Evolutionary conservation across 2,797 vertebrate genomes (phyloP), one percentile per base, ranked within the genome.

Genomic region (Oreonectes daqikongensis): DNA sequence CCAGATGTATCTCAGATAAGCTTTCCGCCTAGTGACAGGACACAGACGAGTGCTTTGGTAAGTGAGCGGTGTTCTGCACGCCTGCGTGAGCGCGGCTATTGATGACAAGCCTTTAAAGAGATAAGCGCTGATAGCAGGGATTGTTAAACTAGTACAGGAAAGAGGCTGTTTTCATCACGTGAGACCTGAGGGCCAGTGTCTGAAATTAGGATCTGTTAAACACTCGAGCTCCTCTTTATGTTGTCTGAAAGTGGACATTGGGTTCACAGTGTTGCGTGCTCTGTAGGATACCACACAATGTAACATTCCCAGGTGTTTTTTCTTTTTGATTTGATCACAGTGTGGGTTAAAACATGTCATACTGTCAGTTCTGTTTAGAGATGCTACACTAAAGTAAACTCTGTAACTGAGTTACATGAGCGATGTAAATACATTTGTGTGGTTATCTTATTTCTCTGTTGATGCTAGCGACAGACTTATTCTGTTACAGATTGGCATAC

Each of bases 41-140:
- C 79, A 84, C 87, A 86, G 75, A 81, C 69, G 70, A 57, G 75
- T 18, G 72, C 79, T 78, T 69, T 78, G 46, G 69, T 48, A 72
- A 78, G 6, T 24, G 44, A 64, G 24, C 8, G 15, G 18, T 55
- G 67, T 68, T 79, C 76, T n/a, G 44, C 42, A 66, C n/a, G 55
- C 55, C 40, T 79, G 52, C 28, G 32, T 63, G 70, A 79, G 69
- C 69, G 77, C 15, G 24, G 66, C 53, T 52, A 28, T 40, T 77
- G 59, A 79, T 71, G 76, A 82, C 69, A 69, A 17, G 42, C 72
- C 85, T 81, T 7, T 12, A 72, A 81, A 57, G 76, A 78, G 86
- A 84, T 86, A 86, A 87, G 83, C 68, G 60, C 81, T 86, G 83
- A 87, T 87, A 60, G 83, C 79, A 59, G 32, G 67, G 48, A 67